A percentile compares a stretch with the other conserved stretches of the same genome.
phyloP scores from a whole-genome alignment of 2,888 invertebrate species.

The Malachius bipustulatus region DNA sequence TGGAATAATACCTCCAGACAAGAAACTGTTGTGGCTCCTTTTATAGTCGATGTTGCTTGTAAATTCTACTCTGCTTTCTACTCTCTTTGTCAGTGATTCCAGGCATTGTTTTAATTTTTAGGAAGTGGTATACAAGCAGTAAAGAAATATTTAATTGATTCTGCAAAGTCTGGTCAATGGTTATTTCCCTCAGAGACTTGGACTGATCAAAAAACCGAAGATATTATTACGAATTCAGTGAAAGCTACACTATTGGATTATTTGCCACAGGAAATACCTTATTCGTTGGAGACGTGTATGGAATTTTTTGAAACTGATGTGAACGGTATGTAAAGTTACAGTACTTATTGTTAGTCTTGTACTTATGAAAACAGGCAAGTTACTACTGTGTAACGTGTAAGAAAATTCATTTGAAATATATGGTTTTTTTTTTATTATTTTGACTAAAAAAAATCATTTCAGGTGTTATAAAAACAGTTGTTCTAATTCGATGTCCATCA shows the following conservation, averaged over 20 bases:
- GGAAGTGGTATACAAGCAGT: slow-evolving; percentile 33
- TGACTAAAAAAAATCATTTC: too few relatives aligned
- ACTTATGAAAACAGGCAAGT: not conserved
- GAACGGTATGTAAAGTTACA: slow-evolving; percentile 34
- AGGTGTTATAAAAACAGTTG: slow-evolving; percentile 45
- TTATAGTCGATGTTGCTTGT: too few relatives aligned
- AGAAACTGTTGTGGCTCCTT: too few relatives aligned
- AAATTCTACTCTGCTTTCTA: too few relatives aligned
- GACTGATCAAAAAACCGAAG: slow-evolving; percentile 62
- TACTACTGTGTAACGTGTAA: not conserved
- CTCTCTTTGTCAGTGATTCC: too few relatives aligned
- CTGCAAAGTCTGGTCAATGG: slow-evolving; percentile 58
- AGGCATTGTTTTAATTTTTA: slow-evolving; percentile 19
- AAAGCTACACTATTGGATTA: slow-evolving; percentile 74
- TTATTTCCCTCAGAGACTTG: slow-evolving; percentile 52
- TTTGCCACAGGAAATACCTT: slow-evolving; percentile 79
- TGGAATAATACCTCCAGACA: too few relatives aligned
- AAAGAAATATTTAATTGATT: slow-evolving; percentile 48
- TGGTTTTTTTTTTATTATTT: slow-evolving; percentile 17
- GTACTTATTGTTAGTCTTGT: not conserved
- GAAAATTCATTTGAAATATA: not conserved
- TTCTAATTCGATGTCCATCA: slow-evolving; percentile 51
- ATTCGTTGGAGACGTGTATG: slow-evolving; percentile 51
- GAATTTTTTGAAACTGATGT: slow-evolving; percentile 52
- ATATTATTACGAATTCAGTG: slow-evolving; percentile 61